Conservation (phyloP, 64 coral and sea anemone genomes). For the Dendrophyllia cribrosa region DNA sequence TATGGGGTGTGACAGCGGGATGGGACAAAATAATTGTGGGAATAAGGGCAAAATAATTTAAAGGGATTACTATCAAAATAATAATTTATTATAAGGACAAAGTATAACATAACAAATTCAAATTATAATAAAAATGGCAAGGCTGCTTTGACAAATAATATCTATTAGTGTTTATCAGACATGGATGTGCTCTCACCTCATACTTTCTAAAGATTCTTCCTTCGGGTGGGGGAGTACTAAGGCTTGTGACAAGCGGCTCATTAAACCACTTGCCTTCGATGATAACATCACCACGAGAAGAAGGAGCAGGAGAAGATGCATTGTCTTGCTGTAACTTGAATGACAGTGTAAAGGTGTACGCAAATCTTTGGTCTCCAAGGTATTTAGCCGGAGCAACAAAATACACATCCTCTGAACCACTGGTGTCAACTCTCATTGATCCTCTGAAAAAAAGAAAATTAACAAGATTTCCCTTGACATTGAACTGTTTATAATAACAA, state of each 20-base stretch:
- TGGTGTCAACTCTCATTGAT: conserved; percentile 31
- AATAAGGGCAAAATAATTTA: no score
- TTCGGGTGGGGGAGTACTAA: conserved; percentile 41
- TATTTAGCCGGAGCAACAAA: conserved; percentile 85
- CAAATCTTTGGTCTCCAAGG: conserved; percentile 70
- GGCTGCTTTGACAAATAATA: no score
- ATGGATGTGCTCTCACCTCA: conserved; percentile 50
- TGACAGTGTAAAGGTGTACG: conserved; percentile 73
- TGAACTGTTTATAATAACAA: no score
- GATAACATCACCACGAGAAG: conserved; percentile 84
- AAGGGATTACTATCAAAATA: no score
- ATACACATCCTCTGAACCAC: conserved; percentile 59
- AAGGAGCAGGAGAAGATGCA: conserved; percentile 26
- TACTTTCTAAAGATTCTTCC: conserved; percentile 35
- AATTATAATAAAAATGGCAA: no score
- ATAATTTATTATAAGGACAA: no score
- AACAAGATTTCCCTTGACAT: not conserved
- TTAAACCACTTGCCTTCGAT: conserved; percentile 85
- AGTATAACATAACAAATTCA: not conserved
- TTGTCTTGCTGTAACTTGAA: conserved; percentile 78
- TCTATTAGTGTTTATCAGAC: no score
- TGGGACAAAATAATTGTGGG: no score
- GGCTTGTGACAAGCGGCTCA: conserved; percentile 69
- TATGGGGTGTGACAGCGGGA: no score
- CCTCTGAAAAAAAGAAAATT: conserved; percentile 24